A percentile compares a stretch with the other conserved stretches of the same genome.
phyloP scores from a whole-genome alignment of 1,140 invertebrate species.

The Helicoverpa zea region DNA sequence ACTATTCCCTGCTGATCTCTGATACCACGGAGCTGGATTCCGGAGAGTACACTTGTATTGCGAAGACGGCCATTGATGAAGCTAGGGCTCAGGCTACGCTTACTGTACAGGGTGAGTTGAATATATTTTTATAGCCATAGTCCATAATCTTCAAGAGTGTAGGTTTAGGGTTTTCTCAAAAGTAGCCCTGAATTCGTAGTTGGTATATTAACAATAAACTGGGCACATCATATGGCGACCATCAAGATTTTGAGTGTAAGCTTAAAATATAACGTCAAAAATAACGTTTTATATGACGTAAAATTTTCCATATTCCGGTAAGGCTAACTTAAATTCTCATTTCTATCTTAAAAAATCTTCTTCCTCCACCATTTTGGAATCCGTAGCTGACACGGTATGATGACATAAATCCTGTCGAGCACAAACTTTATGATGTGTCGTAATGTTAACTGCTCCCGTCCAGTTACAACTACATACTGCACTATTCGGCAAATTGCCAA shows the following conservation, averaged over 20 bases:
- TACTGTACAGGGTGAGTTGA: constrained; percentile 97
- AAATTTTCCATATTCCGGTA: neutral
- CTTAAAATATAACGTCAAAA: no score
- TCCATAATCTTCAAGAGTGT: no score
- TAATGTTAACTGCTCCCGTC: constrained; percentile 3
- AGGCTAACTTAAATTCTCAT: neutral
- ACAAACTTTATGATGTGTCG: constrained; percentile 13
- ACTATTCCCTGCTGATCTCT: constrained; percentile 97
- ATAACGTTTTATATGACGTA: no score
- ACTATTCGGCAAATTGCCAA: constrained; percentile 26
- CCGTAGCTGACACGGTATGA: no score
- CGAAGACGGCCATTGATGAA: constrained; percentile 95
- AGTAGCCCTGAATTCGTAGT: no score
- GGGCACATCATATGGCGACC: neutral
- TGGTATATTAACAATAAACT: no score
- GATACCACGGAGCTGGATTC: constrained; percentile 98
- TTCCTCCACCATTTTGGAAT: no score
- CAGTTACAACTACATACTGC: neutral
- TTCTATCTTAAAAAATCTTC: no score
- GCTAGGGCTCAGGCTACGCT: constrained; percentile 94
- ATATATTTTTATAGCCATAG: no score
- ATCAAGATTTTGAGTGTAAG: neutral
- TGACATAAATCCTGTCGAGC: neutral
- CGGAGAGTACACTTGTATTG: constrained; percentile 98
- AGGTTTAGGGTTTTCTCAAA: no score